Evolutionary conservation across 2,797 vertebrate genomes (phyloP).

Genomic region (Sebastes steindachneri): DNA sequence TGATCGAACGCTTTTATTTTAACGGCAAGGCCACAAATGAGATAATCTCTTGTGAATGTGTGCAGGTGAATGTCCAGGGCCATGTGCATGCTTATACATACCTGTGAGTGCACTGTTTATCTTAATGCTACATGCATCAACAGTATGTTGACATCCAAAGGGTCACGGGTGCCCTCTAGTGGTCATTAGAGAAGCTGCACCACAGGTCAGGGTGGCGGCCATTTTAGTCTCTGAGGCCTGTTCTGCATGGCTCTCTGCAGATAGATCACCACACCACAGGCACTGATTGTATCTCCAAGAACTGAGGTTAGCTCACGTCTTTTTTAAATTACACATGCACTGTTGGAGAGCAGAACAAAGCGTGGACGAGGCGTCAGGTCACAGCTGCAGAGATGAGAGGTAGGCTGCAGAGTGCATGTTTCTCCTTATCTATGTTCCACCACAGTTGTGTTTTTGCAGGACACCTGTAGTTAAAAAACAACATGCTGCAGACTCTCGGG

Average conservation of each 20-base stretch:
- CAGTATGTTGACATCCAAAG: background rate
- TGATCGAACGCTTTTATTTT: background rate
- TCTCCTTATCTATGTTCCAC: background rate
- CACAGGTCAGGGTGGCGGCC: conserved; percentile 64
- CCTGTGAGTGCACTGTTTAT: background rate
- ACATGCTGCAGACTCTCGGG: background rate
- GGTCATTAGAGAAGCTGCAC: conserved; percentile 34
- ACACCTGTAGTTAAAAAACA: background rate
- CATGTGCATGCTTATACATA: background rate
- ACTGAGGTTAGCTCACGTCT: background rate
- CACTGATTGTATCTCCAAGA: background rate
- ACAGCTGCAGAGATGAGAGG: background rate
- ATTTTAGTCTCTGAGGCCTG: conserved; percentile 65
- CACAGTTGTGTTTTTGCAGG: background rate
- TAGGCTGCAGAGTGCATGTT: background rate
- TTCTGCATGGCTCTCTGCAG: conserved; percentile 27
- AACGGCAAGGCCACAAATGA: background rate
- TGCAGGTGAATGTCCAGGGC: background rate
- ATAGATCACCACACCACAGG: conserved; percentile 24
- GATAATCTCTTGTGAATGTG: background rate
- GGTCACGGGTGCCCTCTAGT: conserved; percentile 57
- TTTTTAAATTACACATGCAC: background rate
- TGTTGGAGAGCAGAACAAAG: background rate
- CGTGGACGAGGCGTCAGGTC: background rate
- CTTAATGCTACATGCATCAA: background rate